Base-by-base conservation (phyloP, 2,888 invertebrate species). In the Drosophila quasianomalipes region DNA sequence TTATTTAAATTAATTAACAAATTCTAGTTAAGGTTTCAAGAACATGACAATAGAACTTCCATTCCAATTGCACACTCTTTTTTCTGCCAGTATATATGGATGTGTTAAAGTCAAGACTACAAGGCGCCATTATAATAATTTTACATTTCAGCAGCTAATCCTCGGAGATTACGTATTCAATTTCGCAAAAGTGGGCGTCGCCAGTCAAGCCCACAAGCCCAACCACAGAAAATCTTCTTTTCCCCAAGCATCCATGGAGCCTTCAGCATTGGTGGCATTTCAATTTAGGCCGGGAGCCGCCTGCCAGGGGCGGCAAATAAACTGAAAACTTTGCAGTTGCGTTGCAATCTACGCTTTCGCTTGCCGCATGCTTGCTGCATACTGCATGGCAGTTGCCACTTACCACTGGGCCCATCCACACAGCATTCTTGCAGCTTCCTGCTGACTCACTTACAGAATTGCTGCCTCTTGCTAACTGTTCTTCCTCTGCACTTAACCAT, bases 131-230 rank as follows among this genome's bases (percentile, higher is more conserved):
- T 71, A 85, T 77, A 78, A 79, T 76, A 76, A 87, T 83, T 87
- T 79, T 52, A 70, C 57, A 78, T 71, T 84, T 85, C 70, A 78
- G 59, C 72, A 72, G 74, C 72, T 90, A 83, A 90, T 83, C 87
- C 87, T 53, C n/a, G 41, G 59, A 77, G 87, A 83, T 90, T 89
- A 81, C 70, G 65, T 79, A 86, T 88, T 88, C 90, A 89, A 89
- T 90, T 90, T 63, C 61, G 57, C 63, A 66, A 67, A 51, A 22
- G 28, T 37, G 47, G 62, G 53, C 41, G 47, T 37, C n/a, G 6
- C 16, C 31, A 9, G 41, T 31, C 57, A 58, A 6, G 41, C 22
- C 41, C 22, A 28, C 44, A 5, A 7, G 3, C 9, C 54, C 44
- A 4, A 14, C 4, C 30, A 6, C 62, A 10, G 33, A 41, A 22